Conservation (phyloP, 2,113 vertebrate genomes). For the Bostrychus sinensis region DNA sequence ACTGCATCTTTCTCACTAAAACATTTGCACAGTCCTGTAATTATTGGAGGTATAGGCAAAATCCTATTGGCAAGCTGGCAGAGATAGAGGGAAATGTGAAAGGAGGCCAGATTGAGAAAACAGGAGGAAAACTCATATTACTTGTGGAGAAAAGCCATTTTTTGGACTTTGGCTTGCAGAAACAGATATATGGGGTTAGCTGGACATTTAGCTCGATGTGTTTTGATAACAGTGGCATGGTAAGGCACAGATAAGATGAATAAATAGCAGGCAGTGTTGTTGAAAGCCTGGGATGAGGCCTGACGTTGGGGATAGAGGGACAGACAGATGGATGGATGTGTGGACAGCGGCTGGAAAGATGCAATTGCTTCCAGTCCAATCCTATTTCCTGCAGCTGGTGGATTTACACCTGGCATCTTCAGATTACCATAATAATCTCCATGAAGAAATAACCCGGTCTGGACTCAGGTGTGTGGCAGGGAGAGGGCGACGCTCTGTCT, state of each 20-base stretch:
- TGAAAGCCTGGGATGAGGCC: neutral
- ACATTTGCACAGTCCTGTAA: no score
- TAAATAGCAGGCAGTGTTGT: constrained; percentile 1
- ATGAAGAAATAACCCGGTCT: constrained; percentile 47
- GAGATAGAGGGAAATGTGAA: constrained; percentile 52
- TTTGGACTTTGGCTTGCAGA: constrained; percentile 42
- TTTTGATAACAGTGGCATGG: constrained; percentile 3
- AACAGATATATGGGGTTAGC: constrained; percentile 23
- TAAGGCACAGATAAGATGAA: constrained; percentile 16
- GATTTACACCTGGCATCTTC: constrained; percentile 56
- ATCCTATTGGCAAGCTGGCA: constrained; percentile 62
- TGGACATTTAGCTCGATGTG: constrained; percentile 20
- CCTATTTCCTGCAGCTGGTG: constrained; percentile 58
- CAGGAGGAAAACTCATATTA: constrained; percentile 39
- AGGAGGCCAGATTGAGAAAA: constrained; percentile 49
- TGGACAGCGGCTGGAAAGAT: constrained; percentile 28
- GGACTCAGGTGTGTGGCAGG: constrained; percentile 12
- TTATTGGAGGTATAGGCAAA: constrained; percentile 64
- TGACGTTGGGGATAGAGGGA: neutral
- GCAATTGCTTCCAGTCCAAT: constrained; percentile 55
- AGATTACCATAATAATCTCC: constrained; percentile 68
- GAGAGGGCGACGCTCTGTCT: neutral
- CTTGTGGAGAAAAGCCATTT: constrained; percentile 60
- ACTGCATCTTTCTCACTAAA: no score
- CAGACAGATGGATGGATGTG: constrained; percentile 19